A percentile compares a stretch with the other conserved stretches of the same genome.
Conservation (phyloP, 1,140 invertebrate species). For the Saxidomus purpurata region DNA sequence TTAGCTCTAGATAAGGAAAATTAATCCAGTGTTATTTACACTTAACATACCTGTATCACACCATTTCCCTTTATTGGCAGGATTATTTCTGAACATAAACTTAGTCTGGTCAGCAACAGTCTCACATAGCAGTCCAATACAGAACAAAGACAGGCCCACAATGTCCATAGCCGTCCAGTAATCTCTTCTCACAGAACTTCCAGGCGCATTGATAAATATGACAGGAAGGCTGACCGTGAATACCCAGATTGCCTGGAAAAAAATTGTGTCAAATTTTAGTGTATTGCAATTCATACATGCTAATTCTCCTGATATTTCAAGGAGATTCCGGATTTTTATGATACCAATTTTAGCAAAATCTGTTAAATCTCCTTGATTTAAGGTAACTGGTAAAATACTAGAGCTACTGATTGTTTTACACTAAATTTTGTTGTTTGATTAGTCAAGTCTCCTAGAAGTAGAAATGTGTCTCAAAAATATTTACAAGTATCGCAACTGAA, state of each 20-base stretch:
- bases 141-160: constrained; percentile 93
- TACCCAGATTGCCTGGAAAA: constrained; percentile 95
- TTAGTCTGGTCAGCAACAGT: constrained; percentile 97
- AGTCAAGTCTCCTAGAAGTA: too few species aligned
- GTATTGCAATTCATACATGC: too few species aligned
- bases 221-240: constrained; percentile 96
- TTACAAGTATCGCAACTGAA: too few species aligned
- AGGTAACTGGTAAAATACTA: too few species aligned
- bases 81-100: constrained; percentile 95
- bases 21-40: too few species aligned
- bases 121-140: constrained; percentile 94
- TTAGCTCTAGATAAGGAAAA: too few species aligned
- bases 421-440: too few species aligned
- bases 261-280: background rate
- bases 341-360: too few species aligned
- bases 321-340: too few species aligned
- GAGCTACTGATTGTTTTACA: too few species aligned
- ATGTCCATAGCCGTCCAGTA: constrained; percentile 85
- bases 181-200: constrained; percentile 87
- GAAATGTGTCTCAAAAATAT: too few species aligned
- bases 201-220: constrained; percentile 96
- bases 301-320: background rate
- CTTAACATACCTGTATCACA: constrained; percentile 96
- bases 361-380: background rate
- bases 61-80: constrained; percentile 94